Conservation (phyloP, 2,888 invertebrate genomes). For the Torymus aiolomorphi region DNA sequence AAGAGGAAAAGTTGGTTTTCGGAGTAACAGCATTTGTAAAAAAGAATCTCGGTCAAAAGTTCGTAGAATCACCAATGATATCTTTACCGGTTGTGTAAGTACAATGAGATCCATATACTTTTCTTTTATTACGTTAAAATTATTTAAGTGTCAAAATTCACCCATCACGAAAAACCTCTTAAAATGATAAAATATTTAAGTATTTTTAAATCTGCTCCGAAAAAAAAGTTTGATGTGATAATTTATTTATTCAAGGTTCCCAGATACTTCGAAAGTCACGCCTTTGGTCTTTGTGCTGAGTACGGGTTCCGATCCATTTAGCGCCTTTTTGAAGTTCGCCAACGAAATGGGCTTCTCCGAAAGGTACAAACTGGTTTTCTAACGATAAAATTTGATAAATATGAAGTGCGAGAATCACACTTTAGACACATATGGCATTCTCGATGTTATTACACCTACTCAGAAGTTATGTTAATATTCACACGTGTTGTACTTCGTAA, state of each 20-base stretch:
- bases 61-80: conserved; percentile 89
- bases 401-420: too few species aligned
- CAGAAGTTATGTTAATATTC: too few species aligned
- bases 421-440: too few species aligned
- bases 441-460: too few species aligned
- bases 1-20: conserved; percentile 88
- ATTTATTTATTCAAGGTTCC: conserved; percentile 75
- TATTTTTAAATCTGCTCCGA: too few species aligned
- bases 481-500: too few species aligned
- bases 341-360: conserved; percentile 84
- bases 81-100: conserved; percentile 81
- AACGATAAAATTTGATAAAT: too few species aligned
- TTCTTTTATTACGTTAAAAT: too few species aligned
- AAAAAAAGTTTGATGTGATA: neutral
- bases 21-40: conserved; percentile 89
- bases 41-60: conserved; percentile 84
- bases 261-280: conserved; percentile 83
- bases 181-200: too few species aligned
- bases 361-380: conserved; percentile 43
- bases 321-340: conserved; percentile 88
- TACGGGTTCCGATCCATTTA: conserved; percentile 92
- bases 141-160: too few species aligned
- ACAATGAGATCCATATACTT: neutral
- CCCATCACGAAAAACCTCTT: too few species aligned
- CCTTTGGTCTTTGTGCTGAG: conserved; percentile 92